Conservation (phyloP, 2,797 vertebrate genomes). For the Heliangelus exortis region DNA sequence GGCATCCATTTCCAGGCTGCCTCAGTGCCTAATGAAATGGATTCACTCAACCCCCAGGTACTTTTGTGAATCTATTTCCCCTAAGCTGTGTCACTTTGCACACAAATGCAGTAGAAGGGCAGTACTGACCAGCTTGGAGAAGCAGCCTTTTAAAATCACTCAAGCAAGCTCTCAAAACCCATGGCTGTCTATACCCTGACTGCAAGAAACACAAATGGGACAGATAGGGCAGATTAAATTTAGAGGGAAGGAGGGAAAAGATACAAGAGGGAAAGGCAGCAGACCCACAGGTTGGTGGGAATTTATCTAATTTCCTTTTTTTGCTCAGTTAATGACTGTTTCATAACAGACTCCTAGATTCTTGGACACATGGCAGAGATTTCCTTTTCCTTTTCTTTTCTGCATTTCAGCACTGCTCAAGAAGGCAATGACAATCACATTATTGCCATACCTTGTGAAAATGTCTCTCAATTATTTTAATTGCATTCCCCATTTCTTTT, state of each 20-base stretch:
- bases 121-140: neutral
- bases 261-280: neutral
- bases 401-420: neutral
- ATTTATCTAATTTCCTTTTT: neutral
- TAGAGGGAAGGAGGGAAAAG: rapidly evolving
- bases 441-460: neutral
- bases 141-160: neutral
- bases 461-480: neutral
- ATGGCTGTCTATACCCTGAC: neutral
- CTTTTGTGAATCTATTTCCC: neutral
- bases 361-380: neutral
- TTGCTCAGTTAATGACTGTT: neutral
- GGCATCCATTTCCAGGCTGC: neutral
- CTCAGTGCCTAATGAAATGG: neutral
- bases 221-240: neutral
- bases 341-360: neutral
- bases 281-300: neutral
- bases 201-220: neutral
- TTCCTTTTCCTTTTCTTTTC: neutral
- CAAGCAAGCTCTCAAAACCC: neutral
- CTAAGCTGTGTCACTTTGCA: neutral
- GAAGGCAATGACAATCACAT: neutral
- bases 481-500: neutral
- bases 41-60: neutral
- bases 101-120: neutral